These are phyloP conservation scores for Brevimyrus niger DNA, from an alignment of 2,113 vertebrate genomes.

Conservation along the genomic window DNA sequence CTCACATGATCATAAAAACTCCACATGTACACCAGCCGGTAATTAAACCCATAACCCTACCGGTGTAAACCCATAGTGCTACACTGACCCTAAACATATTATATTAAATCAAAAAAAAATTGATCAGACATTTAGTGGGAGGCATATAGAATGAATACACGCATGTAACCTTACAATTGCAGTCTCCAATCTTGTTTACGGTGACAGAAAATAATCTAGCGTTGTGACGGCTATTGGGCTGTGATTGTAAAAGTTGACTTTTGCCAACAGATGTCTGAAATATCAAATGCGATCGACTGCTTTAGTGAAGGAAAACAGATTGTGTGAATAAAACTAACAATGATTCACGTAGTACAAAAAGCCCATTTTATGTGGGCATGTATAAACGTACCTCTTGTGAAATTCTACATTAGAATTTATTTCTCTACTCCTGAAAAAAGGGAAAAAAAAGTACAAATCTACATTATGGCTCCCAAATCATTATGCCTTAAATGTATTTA, in stretches of 20 bases:
- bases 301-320: neutral
- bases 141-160: neutral
- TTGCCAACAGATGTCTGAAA: neutral
- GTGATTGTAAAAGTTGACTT: neutral
- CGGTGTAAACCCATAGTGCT: neutral
- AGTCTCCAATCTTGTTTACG: neutral
- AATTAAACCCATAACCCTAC: neutral
- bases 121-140: neutral
- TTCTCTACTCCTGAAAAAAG: neutral
- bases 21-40: neutral
- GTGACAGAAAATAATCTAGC: neutral
- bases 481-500: neutral
- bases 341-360: neutral
- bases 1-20: neutral
- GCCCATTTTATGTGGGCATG: neutral
- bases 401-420: neutral
- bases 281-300: neutral
- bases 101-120: neutral
- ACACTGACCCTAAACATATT: neutral
- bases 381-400: neutral
- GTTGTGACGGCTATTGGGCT: neutral
- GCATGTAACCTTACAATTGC: neutral
- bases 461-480: neutral
- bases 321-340: neutral
- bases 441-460: neutral